Evolutionary conservation across 2,797 vertebrate species (phyloP).

Genomic region (Oreochromis mossambicus): DNA sequence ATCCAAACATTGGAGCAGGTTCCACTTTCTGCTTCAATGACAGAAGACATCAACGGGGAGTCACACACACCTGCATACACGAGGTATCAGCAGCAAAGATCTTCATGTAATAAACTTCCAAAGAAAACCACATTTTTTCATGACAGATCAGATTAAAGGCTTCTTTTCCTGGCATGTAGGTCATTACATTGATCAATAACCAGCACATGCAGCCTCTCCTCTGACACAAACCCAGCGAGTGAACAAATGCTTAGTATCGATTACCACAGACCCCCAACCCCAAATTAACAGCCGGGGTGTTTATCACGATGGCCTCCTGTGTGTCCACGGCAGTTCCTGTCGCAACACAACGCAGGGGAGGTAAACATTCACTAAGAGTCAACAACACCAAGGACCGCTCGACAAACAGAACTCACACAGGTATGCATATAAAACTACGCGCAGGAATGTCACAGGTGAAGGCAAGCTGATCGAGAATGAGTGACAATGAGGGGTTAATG

Average conservation of each 20-base stretch:
- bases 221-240: neutral
- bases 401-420: conserved; percentile 42
- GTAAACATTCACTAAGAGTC: conserved; percentile 69
- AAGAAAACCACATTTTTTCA: neutral
- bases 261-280: neutral
- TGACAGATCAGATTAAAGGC: conserved; percentile 31
- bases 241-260: conserved; percentile 19
- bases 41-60: conserved; percentile 17
- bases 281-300: neutral
- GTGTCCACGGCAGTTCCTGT: conserved; percentile 27
- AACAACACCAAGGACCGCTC: conserved; percentile 30
- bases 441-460: conserved; percentile 34
- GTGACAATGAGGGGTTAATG: neutral
- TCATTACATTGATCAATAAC: conserved; percentile 53
- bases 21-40: neutral
- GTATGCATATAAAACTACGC: conserved; percentile 7
- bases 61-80: neutral
- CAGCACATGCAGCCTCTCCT: neutral
- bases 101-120: neutral
- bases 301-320: conserved; percentile 22
- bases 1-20: conserved; percentile 46
- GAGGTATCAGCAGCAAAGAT: neutral
- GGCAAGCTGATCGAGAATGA: neutral
- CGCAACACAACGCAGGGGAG: conserved; percentile 17
- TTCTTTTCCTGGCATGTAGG: conserved; percentile 8